A percentile compares a stretch with the other conserved stretches of the same genome.
These are phyloP conservation scores for Palythoa grandiflora DNA, from an alignment of 92 coral and sea anemone genomes.

Conservation along the genomic window DNA sequence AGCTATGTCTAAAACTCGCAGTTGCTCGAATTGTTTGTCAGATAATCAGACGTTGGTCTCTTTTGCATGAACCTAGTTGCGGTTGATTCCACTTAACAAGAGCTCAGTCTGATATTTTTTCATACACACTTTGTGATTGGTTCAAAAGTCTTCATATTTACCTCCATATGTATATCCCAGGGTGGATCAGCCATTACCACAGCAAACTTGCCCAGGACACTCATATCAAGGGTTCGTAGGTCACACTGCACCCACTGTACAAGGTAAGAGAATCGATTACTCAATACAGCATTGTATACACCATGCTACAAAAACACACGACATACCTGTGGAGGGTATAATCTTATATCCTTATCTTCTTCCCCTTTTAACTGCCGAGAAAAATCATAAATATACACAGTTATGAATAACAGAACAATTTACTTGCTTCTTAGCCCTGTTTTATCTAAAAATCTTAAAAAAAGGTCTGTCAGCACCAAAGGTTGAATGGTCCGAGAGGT, in stretches of 20 bases:
- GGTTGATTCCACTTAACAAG: too few relatives aligned
- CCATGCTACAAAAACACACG: not conserved
- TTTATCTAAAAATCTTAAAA: not conserved
- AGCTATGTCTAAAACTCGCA: too few relatives aligned
- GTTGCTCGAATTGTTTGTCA: too few relatives aligned
- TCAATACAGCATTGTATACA: not conserved
- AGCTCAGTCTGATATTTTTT: too few relatives aligned
- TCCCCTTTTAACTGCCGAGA: slow-evolving; percentile 30
- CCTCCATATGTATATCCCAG: slow-evolving; percentile 99
- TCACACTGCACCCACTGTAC: slow-evolving; percentile 96
- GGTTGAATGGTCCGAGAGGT: too few relatives aligned
- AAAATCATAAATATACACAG: not conserved
- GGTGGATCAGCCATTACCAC: slow-evolving; percentile 99
- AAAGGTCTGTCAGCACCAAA: not conserved
- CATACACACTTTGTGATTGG: not conserved
- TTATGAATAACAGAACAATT: not conserved
- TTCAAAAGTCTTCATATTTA: not conserved
- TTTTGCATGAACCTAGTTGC: too few relatives aligned
- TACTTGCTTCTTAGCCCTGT: not conserved
- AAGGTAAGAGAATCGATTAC: not conserved
- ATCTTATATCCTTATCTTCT: slow-evolving; percentile 65
- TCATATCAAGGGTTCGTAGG: slow-evolving; percentile 82
- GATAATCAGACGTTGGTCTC: too few relatives aligned
- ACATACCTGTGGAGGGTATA: slow-evolving; percentile 86
- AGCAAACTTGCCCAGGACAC: slow-evolving; percentile 91